phyloP scores from a whole-genome alignment of 2,113 vertebrate genomes.

The Callocephalon fimbriatum region DNA sequence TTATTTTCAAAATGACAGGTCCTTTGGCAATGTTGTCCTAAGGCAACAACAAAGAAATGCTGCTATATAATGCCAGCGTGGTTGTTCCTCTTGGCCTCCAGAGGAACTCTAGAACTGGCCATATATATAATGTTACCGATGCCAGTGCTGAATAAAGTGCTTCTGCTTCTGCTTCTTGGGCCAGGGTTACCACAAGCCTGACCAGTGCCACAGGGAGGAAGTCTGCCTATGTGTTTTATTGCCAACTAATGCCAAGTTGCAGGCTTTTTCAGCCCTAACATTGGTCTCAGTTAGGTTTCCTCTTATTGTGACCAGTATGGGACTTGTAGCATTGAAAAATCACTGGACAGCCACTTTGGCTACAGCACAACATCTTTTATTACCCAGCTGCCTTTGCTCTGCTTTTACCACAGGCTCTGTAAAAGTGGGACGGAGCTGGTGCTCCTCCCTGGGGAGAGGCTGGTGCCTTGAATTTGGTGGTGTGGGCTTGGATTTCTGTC shows the following conservation, averaged over 20 bases:
- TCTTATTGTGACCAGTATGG: neutral
- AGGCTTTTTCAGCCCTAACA: neutral
- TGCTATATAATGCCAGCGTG: neutral
- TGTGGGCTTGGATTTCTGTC: neutral
- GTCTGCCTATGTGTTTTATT: neutral
- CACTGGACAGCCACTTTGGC: neutral
- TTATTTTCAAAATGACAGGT: neutral
- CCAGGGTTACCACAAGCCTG: neutral
- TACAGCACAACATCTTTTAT: neutral
- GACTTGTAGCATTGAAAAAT: neutral
- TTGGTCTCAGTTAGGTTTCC: neutral
- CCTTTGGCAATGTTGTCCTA: neutral
- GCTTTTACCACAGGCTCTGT: neutral
- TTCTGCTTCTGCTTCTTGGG: neutral
- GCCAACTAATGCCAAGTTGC: neutral
- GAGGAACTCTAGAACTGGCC: neutral
- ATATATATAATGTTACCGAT: neutral
- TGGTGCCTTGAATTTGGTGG: neutral
- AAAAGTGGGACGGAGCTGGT: neutral
- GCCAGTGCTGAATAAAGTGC: neutral
- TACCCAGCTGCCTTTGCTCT: neutral
- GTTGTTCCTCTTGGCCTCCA: neutral
- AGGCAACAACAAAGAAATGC: neutral
- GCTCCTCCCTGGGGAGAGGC: neutral
- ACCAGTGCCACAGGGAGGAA: neutral